Conservation (phyloP, 2,888 invertebrate species). For the Punctoribates punctum region DNA sequence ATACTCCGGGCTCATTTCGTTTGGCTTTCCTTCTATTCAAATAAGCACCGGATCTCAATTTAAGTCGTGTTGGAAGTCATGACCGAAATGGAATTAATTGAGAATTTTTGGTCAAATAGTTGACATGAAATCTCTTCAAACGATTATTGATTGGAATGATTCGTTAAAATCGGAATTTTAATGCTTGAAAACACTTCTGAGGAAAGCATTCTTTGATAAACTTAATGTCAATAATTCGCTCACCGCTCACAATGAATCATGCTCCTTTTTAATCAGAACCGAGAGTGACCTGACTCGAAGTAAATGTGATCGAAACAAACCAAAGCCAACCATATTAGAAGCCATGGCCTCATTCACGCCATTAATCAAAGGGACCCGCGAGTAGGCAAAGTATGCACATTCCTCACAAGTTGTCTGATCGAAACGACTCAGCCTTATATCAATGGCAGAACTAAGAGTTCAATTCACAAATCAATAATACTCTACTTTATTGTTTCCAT, state of each 20-base stretch:
- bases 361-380: conserved; percentile 24
- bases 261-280: neutral
- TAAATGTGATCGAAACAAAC: neutral
- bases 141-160: too few species aligned
- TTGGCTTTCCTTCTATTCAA: too few species aligned
- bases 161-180: too few species aligned
- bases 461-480: conserved; percentile 33
- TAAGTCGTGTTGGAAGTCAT: too few species aligned
- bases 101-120: too few species aligned
- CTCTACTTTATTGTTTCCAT: conserved; percentile 17
- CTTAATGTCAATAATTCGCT: too few species aligned
- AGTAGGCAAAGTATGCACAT: conserved; percentile 33
- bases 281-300: neutral
- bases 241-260: neutral
- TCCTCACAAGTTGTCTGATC: conserved; percentile 29
- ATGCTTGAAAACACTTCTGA: too few species aligned
- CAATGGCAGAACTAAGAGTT: neutral
- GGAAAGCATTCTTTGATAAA: too few species aligned
- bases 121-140: too few species aligned
- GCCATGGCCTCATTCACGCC: conserved; percentile 20
- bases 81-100: too few species aligned
- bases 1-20: too few species aligned
- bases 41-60: too few species aligned
- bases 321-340: neutral
- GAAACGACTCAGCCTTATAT: neutral